These are phyloP conservation scores for Atrichornis clamosus DNA, from an alignment of 2,113 vertebrate genomes.

Conservation along the genomic window DNA sequence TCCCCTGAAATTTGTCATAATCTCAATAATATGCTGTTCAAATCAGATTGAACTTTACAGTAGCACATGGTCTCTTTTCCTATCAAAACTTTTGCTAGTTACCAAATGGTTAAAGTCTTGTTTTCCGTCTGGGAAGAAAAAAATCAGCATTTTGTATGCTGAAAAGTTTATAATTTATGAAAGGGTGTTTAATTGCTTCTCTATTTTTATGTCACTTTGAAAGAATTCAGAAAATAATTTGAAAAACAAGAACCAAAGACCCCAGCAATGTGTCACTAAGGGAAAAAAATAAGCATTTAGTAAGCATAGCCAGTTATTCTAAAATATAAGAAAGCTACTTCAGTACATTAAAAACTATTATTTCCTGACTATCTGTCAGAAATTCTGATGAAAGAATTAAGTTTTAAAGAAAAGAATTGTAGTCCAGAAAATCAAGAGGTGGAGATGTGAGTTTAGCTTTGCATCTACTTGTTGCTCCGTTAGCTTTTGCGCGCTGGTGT, in stretches of 20 bases:
- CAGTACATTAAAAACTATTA: background rate
- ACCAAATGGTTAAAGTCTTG: background rate
- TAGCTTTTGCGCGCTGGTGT: background rate
- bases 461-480: background rate
- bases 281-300: background rate
- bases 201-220: background rate
- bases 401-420: background rate
- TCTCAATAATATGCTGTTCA: slow-evolving; percentile 1
- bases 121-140: background rate
- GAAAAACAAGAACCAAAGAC: background rate
- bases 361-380: background rate
- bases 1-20: slow-evolving; percentile 37
- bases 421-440: background rate
- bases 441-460: background rate
- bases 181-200: background rate
- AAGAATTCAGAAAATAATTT: background rate
- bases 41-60: background rate
- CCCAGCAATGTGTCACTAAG: background rate
- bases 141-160: background rate
- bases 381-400: background rate
- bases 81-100: slow-evolving; percentile 1
- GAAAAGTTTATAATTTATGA: background rate
- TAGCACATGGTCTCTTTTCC: background rate
- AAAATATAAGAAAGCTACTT: background rate
- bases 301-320: background rate